phyloP scores from a whole-genome alignment of 2,888 invertebrate species.

The Escarpia spicata region DNA sequence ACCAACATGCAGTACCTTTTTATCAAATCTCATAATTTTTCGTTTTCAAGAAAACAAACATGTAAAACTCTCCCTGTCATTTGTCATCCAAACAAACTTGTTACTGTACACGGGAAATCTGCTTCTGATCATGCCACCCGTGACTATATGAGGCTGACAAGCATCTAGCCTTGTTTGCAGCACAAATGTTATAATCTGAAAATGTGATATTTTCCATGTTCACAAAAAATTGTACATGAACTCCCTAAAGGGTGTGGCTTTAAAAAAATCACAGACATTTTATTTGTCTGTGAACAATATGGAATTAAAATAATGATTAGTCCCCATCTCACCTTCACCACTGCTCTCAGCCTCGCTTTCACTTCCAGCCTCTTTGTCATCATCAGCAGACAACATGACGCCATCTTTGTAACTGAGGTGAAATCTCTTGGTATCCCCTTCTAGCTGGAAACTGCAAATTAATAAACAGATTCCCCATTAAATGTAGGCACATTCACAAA shows the following conservation, averaged over 20 bases:
- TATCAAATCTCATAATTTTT: no score
- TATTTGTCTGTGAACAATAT: constrained; percentile 10
- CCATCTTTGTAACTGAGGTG: constrained; percentile 51
- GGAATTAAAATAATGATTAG: neutral
- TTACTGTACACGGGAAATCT: no score
- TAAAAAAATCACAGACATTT: neutral
- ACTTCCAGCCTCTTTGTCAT: constrained; percentile 34
- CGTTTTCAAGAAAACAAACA: no score
- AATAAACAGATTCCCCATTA: neutral
- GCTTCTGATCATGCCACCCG: no score
- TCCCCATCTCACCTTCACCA: constrained; percentile 22
- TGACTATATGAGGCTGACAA: no score
- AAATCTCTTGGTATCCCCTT: constrained; percentile 40
- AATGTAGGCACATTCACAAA: constrained; percentile 8
- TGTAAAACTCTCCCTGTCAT: no score
- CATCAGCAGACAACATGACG: constrained; percentile 39
- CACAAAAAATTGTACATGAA: no score
- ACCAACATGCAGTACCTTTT: no score
- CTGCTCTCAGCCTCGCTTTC: constrained; percentile 37
- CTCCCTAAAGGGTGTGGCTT: neutral
- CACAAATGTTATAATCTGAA: no score
- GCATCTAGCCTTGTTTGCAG: no score
- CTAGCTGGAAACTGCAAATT: neutral
- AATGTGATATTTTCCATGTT: no score
- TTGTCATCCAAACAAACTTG: no score